Evolutionary conservation across 2,888 invertebrate genomes (phyloP).

Genomic region (Rhabditoides inermis): DNA sequence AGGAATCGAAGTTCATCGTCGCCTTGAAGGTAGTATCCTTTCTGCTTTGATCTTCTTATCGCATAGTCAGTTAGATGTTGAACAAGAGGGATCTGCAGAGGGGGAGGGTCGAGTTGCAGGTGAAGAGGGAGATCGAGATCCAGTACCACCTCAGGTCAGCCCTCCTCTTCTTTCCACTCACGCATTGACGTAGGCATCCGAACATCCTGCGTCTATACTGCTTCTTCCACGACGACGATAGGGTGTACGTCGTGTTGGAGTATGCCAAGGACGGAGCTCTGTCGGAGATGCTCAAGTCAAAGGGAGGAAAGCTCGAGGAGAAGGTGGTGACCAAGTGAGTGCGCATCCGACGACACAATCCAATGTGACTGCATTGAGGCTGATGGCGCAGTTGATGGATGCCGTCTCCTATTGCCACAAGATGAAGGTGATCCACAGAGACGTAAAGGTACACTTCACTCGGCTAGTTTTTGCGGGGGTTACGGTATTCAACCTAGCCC

Average conservation of each 20-base stretch:
- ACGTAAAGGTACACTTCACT: too few relatives aligned
- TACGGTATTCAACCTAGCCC: too few relatives aligned
- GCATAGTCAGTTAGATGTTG: too few relatives aligned
- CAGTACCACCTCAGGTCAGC: constrained; percentile 55
- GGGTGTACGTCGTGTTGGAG: constrained; percentile 88
- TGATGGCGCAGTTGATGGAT: too few relatives aligned
- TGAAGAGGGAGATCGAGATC: constrained; percentile 58
- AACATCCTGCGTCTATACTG: constrained; percentile 87
- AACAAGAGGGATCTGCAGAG: constrained; percentile 57
- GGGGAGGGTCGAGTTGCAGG: constrained; percentile 56
- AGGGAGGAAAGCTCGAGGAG: constrained; percentile 20
- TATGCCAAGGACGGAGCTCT: constrained; percentile 71
- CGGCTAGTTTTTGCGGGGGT: too few relatives aligned
- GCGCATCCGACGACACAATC: too few relatives aligned
- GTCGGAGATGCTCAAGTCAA: constrained; percentile 66
- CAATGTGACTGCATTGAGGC: too few relatives aligned
- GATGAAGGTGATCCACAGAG: too few relatives aligned
- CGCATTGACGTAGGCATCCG: too few relatives aligned
- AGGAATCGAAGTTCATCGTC: constrained; percentile 66
- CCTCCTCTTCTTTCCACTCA: constrained; percentile 8
- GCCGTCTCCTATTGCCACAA: too few relatives aligned
- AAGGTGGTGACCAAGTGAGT: constrained; percentile 27
- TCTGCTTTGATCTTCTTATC: not conserved
- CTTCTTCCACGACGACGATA: constrained; percentile 83
- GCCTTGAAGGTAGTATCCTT: constrained; percentile 55